Evolutionary conservation across 1,140 invertebrate genomes (phyloP), one percentile per base, ranked within the genome.

Genomic region (Eurytemora carolleeae): DNA sequence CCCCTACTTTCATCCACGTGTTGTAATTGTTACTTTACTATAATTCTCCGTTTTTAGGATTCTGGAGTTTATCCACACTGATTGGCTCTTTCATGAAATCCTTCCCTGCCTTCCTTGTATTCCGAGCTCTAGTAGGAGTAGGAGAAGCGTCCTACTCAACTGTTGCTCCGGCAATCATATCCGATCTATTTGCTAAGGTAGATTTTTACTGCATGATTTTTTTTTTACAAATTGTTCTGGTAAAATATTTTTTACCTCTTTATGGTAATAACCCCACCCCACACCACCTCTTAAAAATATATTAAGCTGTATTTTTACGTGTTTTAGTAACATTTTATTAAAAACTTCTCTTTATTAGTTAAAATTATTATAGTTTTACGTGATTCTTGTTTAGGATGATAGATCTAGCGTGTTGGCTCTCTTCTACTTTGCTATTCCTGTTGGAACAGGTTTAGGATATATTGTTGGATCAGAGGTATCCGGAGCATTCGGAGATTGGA

Each of bases 141-240:
- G 96, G 96, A 23, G 95, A 98, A 77, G 96, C 96, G 0, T 95
- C 90, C 65, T 98, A 98, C 73, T 97, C 94, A 0, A 98, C 94
- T 1, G 94, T 99, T 65, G 94, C 96, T 0, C 96, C 96, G 0
- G 98, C 96, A 20, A 92, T 99, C 65, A 96, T 99, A 65, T 96
- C 91, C 66, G 96, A 99, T 76, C 73, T 98, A 55, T 99, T 97
- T 73, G 77, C 87, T 3, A 80, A 84, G 67, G 31, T n/a, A n/a
- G n/a, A n/a, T n/a, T n/a, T n/a, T n/a, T n/a, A n/a, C n/a, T n/a
- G n/a, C n/a, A n/a, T n/a, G n/a, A n/a, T n/a, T n/a, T n/a, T n/a
- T n/a, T n/a, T n/a, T n/a, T n/a, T n/a, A n/a, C n/a, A n/a, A n/a
- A n/a, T n/a, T n/a, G n/a, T n/a, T n/a, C n/a, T n/a, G n/a, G n/a